phyloP scores from a whole-genome alignment of 2,113 vertebrate species.

The Chinchilla lanigera region DNA sequence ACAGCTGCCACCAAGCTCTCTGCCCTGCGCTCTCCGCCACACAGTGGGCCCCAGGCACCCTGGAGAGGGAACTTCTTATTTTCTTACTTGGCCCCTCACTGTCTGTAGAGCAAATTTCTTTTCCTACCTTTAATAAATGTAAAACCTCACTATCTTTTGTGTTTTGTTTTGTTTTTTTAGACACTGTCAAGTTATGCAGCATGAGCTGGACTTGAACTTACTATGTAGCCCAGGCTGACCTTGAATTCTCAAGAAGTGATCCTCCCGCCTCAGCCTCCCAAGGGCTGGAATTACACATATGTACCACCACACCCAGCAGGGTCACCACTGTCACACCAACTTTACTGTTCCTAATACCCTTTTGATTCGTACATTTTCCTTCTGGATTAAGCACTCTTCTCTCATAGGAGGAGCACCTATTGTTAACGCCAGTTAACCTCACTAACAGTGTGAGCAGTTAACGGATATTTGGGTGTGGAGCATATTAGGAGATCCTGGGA shows the following conservation, averaged over 20 bases:
- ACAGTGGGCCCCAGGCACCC: neutral
- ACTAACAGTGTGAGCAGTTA: neutral
- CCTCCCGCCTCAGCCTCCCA: neutral
- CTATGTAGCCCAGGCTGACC: neutral
- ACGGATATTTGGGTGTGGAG: neutral
- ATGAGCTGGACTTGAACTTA: neutral
- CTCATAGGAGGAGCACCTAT: neutral
- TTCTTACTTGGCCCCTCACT: neutral
- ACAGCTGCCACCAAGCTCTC: neutral
- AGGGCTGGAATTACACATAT: neutral
- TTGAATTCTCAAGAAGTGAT: neutral
- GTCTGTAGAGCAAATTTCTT: neutral
- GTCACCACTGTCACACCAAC: neutral
- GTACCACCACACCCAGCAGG: neutral
- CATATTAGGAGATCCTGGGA: neutral
- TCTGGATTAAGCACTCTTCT: conserved; percentile 25
- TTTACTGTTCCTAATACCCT: neutral
- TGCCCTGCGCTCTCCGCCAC: neutral
- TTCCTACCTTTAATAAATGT: neutral
- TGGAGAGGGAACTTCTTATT: neutral
- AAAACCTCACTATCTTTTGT: neutral
- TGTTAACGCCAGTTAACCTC: neutral
- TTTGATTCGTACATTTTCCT: neutral
- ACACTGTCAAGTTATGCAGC: neutral
- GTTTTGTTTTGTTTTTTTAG: neutral